Evolutionary conservation across 1,140 invertebrate species (phyloP).

Genomic region (Anoplolepis gracilipes): DNA sequence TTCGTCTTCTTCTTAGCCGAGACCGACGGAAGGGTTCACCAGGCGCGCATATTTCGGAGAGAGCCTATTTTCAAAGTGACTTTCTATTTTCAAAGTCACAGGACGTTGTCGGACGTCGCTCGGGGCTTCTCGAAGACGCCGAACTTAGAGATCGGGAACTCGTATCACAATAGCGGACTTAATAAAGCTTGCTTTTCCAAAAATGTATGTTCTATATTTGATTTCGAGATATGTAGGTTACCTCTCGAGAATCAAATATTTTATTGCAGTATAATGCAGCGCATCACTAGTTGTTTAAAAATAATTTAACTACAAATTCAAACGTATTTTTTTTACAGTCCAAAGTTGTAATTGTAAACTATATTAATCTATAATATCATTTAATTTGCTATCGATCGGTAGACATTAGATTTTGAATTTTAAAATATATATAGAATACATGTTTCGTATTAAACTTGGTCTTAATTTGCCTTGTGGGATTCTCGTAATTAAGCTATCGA

Average conservation of each 20-base stretch:
- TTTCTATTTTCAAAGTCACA: constrained; percentile 80
- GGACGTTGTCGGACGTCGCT: constrained; percentile 29
- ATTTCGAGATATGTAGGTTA: not conserved
- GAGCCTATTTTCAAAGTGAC: constrained; percentile 81
- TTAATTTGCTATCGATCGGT: not conserved
- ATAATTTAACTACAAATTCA: not conserved
- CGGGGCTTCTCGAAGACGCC: constrained; percentile 22
- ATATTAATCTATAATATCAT: constrained; percentile 4
- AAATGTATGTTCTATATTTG: not conserved
- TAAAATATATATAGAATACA: not conserved
- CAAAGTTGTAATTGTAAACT: not conserved
- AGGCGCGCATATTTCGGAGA: constrained; percentile 74
- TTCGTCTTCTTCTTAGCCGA: constrained; percentile 60
- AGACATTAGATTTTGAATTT: not conserved
- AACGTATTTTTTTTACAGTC: not conserved
- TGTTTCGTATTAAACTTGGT: not conserved
- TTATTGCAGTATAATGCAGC: not conserved
- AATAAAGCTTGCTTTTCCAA: not conserved
- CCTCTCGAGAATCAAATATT: constrained; percentile 26
- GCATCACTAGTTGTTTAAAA: not conserved
- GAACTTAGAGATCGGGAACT: constrained; percentile 2
- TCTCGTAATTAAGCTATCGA: constrained; percentile 32
- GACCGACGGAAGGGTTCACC: constrained; percentile 71
- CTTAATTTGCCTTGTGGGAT: not conserved
- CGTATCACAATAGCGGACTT: not conserved